phyloP scores from a whole-genome alignment of 2,113 vertebrate species.

The Struthio camelus region DNA sequence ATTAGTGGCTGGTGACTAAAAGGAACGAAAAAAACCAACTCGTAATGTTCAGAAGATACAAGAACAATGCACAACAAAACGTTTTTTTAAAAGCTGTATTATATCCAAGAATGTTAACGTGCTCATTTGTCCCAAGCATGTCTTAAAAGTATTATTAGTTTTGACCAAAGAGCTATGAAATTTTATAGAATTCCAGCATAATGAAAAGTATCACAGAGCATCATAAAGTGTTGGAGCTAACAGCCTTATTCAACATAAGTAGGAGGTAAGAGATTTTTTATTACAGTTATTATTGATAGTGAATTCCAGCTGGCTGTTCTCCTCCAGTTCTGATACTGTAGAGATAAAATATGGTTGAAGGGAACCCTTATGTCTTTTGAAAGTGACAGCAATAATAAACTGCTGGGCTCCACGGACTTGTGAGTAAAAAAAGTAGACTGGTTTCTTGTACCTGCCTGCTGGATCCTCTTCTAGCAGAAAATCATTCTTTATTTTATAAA shows the following conservation, averaged over 20 bases:
- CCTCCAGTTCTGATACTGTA: neutral
- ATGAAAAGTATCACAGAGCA: neutral
- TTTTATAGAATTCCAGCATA: neutral
- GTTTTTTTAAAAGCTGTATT: neutral
- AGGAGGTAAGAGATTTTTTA: neutral
- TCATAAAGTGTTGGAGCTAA: neutral
- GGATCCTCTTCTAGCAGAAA: neutral
- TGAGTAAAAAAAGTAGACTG: neutral
- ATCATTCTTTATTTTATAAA: neutral
- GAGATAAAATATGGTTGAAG: neutral
- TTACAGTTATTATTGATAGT: neutral
- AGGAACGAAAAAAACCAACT: neutral
- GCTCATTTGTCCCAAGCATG: neutral
- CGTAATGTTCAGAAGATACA: neutral
- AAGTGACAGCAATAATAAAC: neutral
- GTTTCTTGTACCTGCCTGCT: neutral
- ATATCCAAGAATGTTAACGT: neutral
- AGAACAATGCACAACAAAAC: neutral
- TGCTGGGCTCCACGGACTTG: neutral
- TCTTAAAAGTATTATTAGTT: neutral
- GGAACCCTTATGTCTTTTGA: neutral
- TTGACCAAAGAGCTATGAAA: neutral
- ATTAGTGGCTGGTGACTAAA: neutral
- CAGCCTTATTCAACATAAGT: neutral
- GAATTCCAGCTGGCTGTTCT: neutral